Evolutionary conservation across 2,888 invertebrate genomes (phyloP).

Genomic region (Spisula subtruncata): DNA sequence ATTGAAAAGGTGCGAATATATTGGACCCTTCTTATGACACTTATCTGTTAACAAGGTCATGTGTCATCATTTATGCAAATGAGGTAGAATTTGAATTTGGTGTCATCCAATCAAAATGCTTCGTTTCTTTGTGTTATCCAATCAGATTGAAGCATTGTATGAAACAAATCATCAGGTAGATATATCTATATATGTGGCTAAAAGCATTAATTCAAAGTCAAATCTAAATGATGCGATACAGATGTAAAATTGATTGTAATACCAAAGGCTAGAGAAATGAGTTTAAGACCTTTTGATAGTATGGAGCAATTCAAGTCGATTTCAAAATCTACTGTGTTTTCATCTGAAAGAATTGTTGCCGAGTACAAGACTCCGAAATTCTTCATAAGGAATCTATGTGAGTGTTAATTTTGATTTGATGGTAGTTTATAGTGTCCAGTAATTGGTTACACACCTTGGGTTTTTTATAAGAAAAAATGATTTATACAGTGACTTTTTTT

Average conservation of each 20-base stretch:
- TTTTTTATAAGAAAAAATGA: no score
- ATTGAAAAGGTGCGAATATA: constrained; percentile 28
- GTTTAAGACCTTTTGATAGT: not conserved
- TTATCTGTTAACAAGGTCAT: constrained; percentile 41
- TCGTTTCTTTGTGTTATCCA: not conserved
- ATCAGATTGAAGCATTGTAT: not conserved
- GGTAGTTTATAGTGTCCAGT: no score
- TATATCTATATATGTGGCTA: not conserved
- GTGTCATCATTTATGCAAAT: constrained; percentile 46
- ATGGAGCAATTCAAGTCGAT: not conserved
- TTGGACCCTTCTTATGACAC: constrained; percentile 41
- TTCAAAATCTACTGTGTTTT: not conserved
- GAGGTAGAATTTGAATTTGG: not conserved
- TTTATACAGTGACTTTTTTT: no score
- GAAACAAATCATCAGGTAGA: not conserved
- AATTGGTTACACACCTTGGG: no score
- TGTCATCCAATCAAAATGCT: not conserved
- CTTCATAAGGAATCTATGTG: constrained; percentile 56
- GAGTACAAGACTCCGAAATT: constrained; percentile 48
- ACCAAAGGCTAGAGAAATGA: not conserved
- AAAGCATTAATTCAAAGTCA: not conserved
- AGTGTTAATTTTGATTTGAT: constrained; percentile 28
- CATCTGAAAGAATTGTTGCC: constrained; percentile 8
- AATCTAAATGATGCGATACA: not conserved
- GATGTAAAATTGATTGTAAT: not conserved